Conservation (phyloP, 1,140 invertebrate genomes). For the Meloidogyne floridensis region DNA sequence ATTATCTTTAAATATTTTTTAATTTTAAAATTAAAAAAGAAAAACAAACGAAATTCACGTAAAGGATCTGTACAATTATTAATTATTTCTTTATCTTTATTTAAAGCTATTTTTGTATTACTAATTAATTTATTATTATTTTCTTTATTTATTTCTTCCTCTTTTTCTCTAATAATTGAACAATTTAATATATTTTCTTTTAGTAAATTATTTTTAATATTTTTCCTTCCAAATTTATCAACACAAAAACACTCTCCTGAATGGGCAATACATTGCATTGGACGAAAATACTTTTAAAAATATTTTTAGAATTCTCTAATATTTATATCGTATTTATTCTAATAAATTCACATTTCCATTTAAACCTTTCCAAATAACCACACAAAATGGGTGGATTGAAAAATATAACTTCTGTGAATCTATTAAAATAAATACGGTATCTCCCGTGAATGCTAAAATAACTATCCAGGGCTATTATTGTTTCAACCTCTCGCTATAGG, state of each 20-base stretch:
- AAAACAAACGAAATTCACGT: neutral
- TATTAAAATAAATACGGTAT: no score
- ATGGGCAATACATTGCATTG: slow-evolving; percentile 40
- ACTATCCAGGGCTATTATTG: no score
- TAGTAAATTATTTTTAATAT: slow-evolving; percentile 5
- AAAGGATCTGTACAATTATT: slow-evolving; percentile 34
- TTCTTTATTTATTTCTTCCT: neutral
- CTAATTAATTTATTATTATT: neutral
- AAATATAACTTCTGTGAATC: no score
- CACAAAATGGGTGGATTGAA: no score
- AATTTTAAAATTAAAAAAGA: neutral
- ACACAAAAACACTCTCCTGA: slow-evolving; percentile 36
- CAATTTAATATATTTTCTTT: slow-evolving; percentile 21
- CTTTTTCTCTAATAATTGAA: neutral
- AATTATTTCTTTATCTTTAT: slow-evolving; percentile 12
- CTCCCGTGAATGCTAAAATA: no score
- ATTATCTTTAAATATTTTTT: neutral
- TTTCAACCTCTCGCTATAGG: no score
- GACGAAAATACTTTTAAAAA: neutral
- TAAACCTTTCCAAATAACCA: no score
- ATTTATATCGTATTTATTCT: no score
- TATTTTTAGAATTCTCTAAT: no score
- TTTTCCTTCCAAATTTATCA: slow-evolving; percentile 26
- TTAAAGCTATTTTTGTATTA: slow-evolving; percentile 6
- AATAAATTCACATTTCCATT: no score